Evolutionary conservation across 2,113 vertebrate species (phyloP), one percentile per base, ranked within the genome.

Genomic region (Hirundichthys speculiger): DNA sequence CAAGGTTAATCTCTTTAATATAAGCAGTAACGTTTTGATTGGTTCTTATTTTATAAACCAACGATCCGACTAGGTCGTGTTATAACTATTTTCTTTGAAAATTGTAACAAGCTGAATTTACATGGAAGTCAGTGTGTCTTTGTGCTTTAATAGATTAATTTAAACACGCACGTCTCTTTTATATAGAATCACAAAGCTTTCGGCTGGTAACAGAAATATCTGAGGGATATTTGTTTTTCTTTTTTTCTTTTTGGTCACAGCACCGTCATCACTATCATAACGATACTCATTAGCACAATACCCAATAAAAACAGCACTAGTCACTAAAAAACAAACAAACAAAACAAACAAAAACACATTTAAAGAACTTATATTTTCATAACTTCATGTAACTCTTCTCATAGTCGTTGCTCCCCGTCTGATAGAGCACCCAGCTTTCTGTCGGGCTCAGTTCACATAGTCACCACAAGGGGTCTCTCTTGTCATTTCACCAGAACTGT

Each of bases 391-490:
- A 57, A 48, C 65, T 61, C 53, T 49, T n/a, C n/a, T n/a, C n/a
- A n/a, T n/a, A n/a, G n/a, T n/a, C n/a, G n/a, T n/a, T n/a, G 27
- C 16, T n/a, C 58, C 22, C 22, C 34, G 1, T 52, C 50, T 18
- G 16, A 34, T 7, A 34, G 30, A 34, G 9, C 16, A 20, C 41
- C 22, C 21, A 3, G n/a, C 13, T 20, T 18, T 19, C 39, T 14
- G 52, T 24, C 20, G 13, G 27, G 49, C 4, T 51, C 63, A 47
- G 18, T 74, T 27, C 74, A 56, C 14, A 45, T 40, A 3, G 38
- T 64, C 43, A 45, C 84, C 89, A 87, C 86, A 66, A 75, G 88
- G 88, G 85, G 88, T 87, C 90, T 72, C 90, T 89, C 86, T 87
- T 86, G 88, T 73, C 86, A 85, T 86, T 85, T 77, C 60, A 64